These are phyloP conservation scores for Archaeoteleia sp. DNA, from an alignment of 2,888 invertebrate genomes.

Conservation along the genomic window DNA sequence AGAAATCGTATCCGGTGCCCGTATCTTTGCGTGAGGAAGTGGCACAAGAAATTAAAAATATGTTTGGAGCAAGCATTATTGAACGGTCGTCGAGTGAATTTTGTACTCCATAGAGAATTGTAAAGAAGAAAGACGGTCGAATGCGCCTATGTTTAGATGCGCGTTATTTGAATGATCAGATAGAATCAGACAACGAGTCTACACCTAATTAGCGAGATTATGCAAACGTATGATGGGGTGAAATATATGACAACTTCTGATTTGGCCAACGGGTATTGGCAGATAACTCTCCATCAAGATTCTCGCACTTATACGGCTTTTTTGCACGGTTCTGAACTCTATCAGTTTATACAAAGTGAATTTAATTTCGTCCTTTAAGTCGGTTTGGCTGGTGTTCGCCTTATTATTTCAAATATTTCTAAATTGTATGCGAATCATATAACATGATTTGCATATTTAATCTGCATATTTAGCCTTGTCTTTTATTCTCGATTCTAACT, in stretches of 20 bases:
- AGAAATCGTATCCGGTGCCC: too few species aligned
- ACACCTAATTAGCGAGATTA: slow-evolving; percentile 6
- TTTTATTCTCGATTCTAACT: slow-evolving; percentile 55
- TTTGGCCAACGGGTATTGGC: slow-evolving; percentile 51
- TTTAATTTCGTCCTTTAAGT: slow-evolving; percentile 54
- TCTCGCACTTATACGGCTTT: slow-evolving; percentile 49
- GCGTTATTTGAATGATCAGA: slow-evolving; percentile 59
- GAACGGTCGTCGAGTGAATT: too few species aligned
- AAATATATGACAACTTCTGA: slow-evolving; percentile 38
- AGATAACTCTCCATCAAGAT: slow-evolving; percentile 31
- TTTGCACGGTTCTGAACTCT: slow-evolving; percentile 30
- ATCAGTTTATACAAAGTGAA: slow-evolving; percentile 51
- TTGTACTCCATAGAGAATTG: not conserved
- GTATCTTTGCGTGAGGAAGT: too few species aligned
- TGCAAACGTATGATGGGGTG: not conserved
- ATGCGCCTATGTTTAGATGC: slow-evolving; percentile 63
- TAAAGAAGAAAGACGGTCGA: not conserved
- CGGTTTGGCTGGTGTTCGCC: slow-evolving; percentile 54
- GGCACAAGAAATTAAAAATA: too few species aligned
- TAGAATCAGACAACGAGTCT: slow-evolving; percentile 60
- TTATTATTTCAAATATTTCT: too few species aligned
- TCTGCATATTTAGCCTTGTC: slow-evolving; percentile 39
- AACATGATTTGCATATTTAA: too few species aligned
- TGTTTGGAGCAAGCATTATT: too few species aligned
- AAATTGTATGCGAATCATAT: too few species aligned